phyloP scores from a whole-genome alignment of 2,113 vertebrate species.

The Tychaedon coryphoeus region DNA sequence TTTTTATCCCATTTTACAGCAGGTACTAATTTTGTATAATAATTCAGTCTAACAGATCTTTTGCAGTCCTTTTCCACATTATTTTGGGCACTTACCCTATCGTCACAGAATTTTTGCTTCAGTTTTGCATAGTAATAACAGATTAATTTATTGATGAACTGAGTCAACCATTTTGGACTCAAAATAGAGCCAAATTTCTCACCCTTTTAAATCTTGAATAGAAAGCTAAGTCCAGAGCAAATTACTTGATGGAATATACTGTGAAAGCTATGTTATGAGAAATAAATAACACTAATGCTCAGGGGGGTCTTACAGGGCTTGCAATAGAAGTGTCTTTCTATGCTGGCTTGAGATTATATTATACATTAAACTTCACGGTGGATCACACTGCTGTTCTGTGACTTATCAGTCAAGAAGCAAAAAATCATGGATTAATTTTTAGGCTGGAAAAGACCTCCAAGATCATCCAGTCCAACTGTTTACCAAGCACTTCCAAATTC shows the following conservation, averaged over 20 bases:
- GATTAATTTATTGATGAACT: not conserved
- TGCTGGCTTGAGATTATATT: not conserved
- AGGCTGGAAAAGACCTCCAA: not conserved
- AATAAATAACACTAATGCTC: not conserved
- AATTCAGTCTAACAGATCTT: not conserved
- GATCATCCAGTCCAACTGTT: not conserved
- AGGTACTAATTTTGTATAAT: not conserved
- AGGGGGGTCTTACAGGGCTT: not conserved
- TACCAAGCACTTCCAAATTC: not conserved
- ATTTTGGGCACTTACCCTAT: not conserved
- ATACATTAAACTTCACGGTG: not conserved
- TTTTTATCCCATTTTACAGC: not conserved
- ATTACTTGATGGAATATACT: not conserved
- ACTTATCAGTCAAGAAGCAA: not conserved
- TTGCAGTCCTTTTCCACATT: not conserved
- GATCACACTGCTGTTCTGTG: not conserved
- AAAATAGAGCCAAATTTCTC: not conserved
- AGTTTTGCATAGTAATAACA: not conserved
- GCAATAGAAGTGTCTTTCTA: not conserved
- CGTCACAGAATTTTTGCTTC: not conserved
- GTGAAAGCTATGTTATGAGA: not conserved
- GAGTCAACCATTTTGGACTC: not conserved
- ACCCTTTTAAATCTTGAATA: not conserved
- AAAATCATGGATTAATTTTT: not conserved
- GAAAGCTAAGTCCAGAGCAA: not conserved